Base-by-base conservation (phyloP, 2,797 vertebrate species). In the Neoniphon sammara region DNA sequence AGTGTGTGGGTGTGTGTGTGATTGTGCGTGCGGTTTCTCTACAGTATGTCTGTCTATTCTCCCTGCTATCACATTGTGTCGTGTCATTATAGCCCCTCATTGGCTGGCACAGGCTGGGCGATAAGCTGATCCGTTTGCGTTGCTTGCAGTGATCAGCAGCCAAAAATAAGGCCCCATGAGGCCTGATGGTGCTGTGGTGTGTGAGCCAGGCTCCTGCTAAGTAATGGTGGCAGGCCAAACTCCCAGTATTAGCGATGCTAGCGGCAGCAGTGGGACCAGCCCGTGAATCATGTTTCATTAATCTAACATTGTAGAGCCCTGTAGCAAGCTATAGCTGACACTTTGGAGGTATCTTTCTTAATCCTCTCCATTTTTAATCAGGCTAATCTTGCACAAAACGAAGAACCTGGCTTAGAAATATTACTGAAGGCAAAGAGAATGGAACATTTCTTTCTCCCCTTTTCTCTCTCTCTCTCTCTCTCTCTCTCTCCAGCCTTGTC, bases 351-450 rank as follows among this genome's bases (percentile, higher is more conserved):
- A 91, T 91, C 77, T 77, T 71, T 79, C 82, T 82, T 85, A 90
- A 91, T 91, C 87, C 74, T 82, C 77, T 91, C 75, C 83, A 90
- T 92, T 92, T 93, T 92, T 86, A 93, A 92, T 94, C 87, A 84
- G 77, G 62, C 84, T 92, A 87, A 91, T 93, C 84, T 89, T 67
- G 58, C 81, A 73, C 79, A 82, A 84, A 91, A 86, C 78, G 54
- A 85, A 64, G 73, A 87, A 80, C 66, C 77, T 79, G 80, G 36
- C 82, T 83, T 71, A 66, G 79, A 82, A 70, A 70, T 74, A 31
- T 75, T 77, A 75, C 77, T 61, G 56, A 84, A 66, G 46, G 77
- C 66, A 68, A 66, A 77, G n/a, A 69, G 18, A 81, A 55, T 25
- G 55, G 46, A 62, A 67, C 77, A 73, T 46, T 34, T 21, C 72